Conservation (phyloP, 2,888 invertebrate genomes). For the Dione vanillae region DNA sequence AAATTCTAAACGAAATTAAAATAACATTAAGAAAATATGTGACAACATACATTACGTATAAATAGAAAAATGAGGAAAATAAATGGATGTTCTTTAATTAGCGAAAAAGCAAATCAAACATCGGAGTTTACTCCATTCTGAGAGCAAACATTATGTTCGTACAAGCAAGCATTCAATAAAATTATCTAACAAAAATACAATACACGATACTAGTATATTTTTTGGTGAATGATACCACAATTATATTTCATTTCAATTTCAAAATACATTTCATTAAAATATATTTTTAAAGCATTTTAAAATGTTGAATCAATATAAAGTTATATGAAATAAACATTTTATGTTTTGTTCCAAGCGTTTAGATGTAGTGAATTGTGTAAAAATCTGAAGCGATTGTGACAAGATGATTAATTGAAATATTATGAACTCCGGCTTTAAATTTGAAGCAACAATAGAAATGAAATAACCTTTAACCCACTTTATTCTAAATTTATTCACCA, state of each 20-base stretch:
- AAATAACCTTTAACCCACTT: conserved; percentile 22
- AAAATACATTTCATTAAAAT: too few relatives aligned
- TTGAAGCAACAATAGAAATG: conserved; percentile 26
- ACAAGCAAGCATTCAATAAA: conserved; percentile 29
- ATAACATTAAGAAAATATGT: too few relatives aligned
- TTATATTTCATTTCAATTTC: too few relatives aligned
- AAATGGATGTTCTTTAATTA: conserved; percentile 24
- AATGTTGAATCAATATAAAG: too few relatives aligned
- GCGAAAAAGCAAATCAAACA: conserved; percentile 22
- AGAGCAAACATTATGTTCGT: conserved; percentile 21
- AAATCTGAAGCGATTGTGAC: conserved; percentile 36
- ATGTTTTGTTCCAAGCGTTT: conserved; percentile 48
- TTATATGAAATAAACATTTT: too few relatives aligned
- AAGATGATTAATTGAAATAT: conserved; percentile 38
- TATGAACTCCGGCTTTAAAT: conserved; percentile 36
- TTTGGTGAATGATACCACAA: too few relatives aligned
- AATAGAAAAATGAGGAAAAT: conserved; percentile 8
- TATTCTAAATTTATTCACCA: conserved; percentile 19
- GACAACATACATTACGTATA: neutral
- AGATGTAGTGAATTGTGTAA: too few relatives aligned
- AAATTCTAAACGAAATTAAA: too few relatives aligned
- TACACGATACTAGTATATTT: conserved; percentile 26
- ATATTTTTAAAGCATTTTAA: too few relatives aligned
- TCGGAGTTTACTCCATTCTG: conserved; percentile 24
- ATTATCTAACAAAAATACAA: conserved; percentile 39